Evolutionary conservation across 2,888 invertebrate species (phyloP), one percentile per base, ranked within the genome.

Genomic region (Escarpia spicata): DNA sequence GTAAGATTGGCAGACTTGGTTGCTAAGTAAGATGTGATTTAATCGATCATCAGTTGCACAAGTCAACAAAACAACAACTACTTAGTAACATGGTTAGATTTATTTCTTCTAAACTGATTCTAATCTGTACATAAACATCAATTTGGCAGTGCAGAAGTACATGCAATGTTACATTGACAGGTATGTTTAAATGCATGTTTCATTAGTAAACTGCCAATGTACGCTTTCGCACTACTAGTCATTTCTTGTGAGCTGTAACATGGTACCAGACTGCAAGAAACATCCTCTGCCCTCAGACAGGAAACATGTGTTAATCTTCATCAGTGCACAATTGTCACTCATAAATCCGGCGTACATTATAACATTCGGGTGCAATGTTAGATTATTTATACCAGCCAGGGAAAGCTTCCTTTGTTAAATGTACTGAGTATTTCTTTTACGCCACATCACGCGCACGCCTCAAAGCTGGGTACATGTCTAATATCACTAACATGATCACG

Each of bases 151-250:
- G 75, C 75, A 75, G 6, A 75, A 75, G 26, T 75, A 75, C 75
- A 75, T 75, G 2, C 26, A 75, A 75, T n/a, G n/a, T 75, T 75
- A 75, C 75, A 26, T 75, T 26, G 75, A 75, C 75, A 75, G 75
- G 75, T 26, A 75, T 75, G 75, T 75, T 75, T 75, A 75, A 75
- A 75, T 75, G 75, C 75, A 75, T 26, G 75, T 75, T 75, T 75
- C 75, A 26, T n/a, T 75, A 75, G 26, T 75, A 75, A 75, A 75
- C 19, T 75, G 75, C 15, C 75, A 75, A 75, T 4, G 75, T 75
- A 75, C 26, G 19, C 19, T 26, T 75, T 75, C 0, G 75, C 75
- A 19, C 75, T 75, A 15, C 15, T 52, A 52, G 37, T 37, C 37
- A 37, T 37, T 37, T 52, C 52, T 52, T 12, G 10, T 52, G 52